Evolutionary conservation across 2,888 invertebrate species (phyloP).

Genomic region (Agrochola macilenta): DNA sequence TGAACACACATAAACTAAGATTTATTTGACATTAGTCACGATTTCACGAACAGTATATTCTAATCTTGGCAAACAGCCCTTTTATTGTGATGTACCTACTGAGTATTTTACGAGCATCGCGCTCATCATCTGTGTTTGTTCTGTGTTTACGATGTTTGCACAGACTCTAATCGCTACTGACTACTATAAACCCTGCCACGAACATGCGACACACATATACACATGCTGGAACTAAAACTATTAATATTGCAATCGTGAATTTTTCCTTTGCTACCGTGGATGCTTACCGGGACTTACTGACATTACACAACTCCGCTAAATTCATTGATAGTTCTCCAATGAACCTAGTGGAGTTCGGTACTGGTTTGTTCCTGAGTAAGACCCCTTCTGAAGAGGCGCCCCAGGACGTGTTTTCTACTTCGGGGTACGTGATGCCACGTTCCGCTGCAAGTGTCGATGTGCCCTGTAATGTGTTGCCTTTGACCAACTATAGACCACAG

Average conservation of each 20-base stretch:
- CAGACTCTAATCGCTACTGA: conserved; percentile 55
- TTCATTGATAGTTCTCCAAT: conserved; percentile 94
- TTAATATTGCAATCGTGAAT: conserved; percentile 83
- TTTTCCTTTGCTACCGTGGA: conserved; percentile 89
- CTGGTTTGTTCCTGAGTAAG: conserved; percentile 97
- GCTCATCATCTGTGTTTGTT: conserved; percentile 38
- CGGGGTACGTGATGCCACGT: conserved; percentile 91
- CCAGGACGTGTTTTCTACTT: conserved; percentile 92
- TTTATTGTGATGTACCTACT: conserved; percentile 46
- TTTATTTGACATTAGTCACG: conserved; percentile 39
- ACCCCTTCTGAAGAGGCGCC: conserved; percentile 97
- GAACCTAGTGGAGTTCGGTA: conserved; percentile 98
- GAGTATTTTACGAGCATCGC: conserved; percentile 36
- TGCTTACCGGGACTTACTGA: conserved; percentile 82
- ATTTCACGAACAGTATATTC: conserved; percentile 7
- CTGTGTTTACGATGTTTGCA: conserved; percentile 55
- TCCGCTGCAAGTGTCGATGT: conserved; percentile 81
- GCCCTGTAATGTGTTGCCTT: conserved; percentile 83
- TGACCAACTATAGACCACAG: conserved; percentile 70
- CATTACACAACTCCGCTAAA: conserved; percentile 71
- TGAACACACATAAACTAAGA: conserved; percentile 33
- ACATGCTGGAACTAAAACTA: conserved; percentile 72
- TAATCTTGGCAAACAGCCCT: conserved; percentile 42
- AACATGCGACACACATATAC: conserved; percentile 74
- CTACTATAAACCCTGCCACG: conserved; percentile 54